Conservation (phyloP, 2,888 invertebrate genomes). For the Polietes domitor region DNA sequence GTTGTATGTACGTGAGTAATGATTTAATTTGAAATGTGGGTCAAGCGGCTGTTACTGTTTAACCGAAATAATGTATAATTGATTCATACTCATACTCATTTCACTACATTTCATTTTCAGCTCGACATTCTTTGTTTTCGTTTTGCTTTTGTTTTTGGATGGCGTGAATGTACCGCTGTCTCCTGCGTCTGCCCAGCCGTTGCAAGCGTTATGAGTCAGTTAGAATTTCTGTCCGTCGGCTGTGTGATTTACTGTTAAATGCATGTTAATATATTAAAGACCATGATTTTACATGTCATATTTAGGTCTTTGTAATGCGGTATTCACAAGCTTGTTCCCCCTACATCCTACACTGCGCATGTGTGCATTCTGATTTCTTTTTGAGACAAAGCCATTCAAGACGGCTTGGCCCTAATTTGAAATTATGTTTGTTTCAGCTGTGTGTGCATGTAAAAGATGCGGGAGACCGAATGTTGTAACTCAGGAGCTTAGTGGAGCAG, state of each 20-base stretch:
- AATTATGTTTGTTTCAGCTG: constrained; percentile 9
- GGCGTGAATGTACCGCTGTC: constrained; percentile 6
- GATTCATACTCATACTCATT: constrained; percentile 56
- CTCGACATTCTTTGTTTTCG: constrained; percentile 45
- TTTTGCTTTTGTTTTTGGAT: too few species aligned
- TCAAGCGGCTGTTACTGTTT: constrained; percentile 66
- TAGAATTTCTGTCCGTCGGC: constrained; percentile 52
- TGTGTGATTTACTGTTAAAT: constrained; percentile 60
- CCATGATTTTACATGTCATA: constrained; percentile 61
- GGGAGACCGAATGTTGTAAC: constrained; percentile 9
- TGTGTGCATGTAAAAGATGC: constrained; percentile 20
- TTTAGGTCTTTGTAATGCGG: constrained; percentile 45
- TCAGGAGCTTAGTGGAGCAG: background rate
- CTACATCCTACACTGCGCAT: background rate
- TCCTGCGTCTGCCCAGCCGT: background rate
- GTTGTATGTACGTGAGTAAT: constrained; percentile 63
- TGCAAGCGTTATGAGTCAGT: constrained; percentile 48
- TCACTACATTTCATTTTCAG: constrained; percentile 29
- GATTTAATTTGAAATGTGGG: constrained; percentile 64
- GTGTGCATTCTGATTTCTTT: background rate
- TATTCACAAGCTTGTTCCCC: constrained; percentile 14
- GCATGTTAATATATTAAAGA: constrained; percentile 64
- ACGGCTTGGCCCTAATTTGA: constrained; percentile 32
- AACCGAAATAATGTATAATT: constrained; percentile 57
- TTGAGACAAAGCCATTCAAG: constrained; percentile 1